Evolutionary conservation across 2,888 invertebrate genomes (phyloP).

Genomic region (Apamea epomidion): DNA sequence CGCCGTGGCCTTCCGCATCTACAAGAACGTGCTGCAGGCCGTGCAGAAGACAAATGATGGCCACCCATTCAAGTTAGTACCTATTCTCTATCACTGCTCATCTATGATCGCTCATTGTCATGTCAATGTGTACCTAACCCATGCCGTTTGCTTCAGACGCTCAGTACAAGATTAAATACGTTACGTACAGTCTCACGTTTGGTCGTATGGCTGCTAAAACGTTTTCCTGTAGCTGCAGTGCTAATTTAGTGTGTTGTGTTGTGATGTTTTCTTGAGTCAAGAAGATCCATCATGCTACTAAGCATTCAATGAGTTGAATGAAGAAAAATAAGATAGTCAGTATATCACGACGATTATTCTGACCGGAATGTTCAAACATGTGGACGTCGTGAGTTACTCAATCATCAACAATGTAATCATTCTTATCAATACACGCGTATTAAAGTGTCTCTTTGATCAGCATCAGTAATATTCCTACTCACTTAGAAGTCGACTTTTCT

Average conservation of each 20-base stretch:
- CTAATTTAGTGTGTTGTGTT: no score
- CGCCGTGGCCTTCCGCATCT: conserved; percentile 98
- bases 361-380: not conserved
- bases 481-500: not conserved
- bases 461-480: conserved; percentile 16
- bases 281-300: not conserved
- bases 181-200: not conserved
- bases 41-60: conserved; percentile 99
- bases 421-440: conserved; percentile 27
- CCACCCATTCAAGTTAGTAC: conserved; percentile 98
- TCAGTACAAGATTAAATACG: not conserved
- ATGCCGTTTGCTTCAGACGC: not conserved
- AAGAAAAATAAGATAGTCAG: not conserved
- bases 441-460: not conserved
- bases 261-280: not conserved
- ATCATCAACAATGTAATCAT: conserved; percentile 20
- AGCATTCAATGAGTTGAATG: not conserved
- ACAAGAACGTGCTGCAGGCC: conserved; percentile 98
- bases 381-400: not conserved
- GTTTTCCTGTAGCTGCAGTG: not conserved
- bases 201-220: not conserved
- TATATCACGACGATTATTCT: not conserved
- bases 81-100: not conserved
- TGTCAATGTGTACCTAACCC: not conserved
- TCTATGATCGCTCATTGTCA: not conserved